Base-by-base conservation (phyloP, 1,140 invertebrate genomes). In the Trichogramma pretiosum region DNA sequence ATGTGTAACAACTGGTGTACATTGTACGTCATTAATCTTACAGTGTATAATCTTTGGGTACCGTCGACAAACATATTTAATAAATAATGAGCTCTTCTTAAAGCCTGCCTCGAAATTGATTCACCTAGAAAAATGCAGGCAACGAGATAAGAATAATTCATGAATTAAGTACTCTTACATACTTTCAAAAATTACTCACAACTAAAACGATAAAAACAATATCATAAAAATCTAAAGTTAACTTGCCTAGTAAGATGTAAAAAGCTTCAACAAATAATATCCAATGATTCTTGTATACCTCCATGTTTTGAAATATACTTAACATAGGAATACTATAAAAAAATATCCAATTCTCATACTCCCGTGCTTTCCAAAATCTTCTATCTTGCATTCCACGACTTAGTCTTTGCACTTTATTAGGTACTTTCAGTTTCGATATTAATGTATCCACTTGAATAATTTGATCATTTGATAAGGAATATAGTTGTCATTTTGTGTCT, bases 251-350 rank as follows among this genome's bases (percentile, higher is more conserved):
- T n/a, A n/a, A 7, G 24, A 44, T 44, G 13, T 44, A 18, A 8
- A 44, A 30, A 14, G 30, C 3, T n/a, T 44, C 28, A 8, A 24
- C 32, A 3, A 44, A 24, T 14, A 44, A 16, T 16, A 21, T 14
- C 42, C 42, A 44, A 35, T 44, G 32, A 8, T 13, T 3, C 5
- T 33, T 16, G 13, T 13, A 14, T 11, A 23, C 9, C 22, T 44
- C 8, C 7, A 11, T 30, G 18, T 34, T 17, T 2, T 14, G 5
- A 10, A 44, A 10, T 3, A 2, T 2, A 8, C 5, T 8, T n/a
- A 44, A 34, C 14, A 44, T 22, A 14, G 42, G 42, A 13, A 44
- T 23, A 11, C 42, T 44, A 19, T 44, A 44, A 44, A 21, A 44
- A n/a, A 44, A 14, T 13, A 17, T 22, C 42, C 32, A 44, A 11